These are phyloP conservation scores for Papilio protenor DNA, from an alignment of 2,888 invertebrate genomes.

Conservation along the genomic window DNA sequence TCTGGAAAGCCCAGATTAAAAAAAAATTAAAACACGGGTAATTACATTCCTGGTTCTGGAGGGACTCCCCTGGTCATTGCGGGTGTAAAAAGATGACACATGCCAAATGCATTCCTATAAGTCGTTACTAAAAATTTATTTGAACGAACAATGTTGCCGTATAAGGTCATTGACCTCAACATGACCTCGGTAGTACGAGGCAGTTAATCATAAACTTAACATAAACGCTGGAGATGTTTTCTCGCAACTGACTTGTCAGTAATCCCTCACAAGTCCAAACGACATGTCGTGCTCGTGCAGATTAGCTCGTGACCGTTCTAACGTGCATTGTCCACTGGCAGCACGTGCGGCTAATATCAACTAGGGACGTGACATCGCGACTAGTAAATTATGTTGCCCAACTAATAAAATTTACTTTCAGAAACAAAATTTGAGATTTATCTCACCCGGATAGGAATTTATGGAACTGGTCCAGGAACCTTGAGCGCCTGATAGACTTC, in stretches of 20 bases:
- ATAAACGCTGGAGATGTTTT: background rate
- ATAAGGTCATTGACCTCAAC: background rate
- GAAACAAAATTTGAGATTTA: background rate
- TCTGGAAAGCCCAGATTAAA: background rate
- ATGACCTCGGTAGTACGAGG: background rate
- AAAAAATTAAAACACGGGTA: background rate
- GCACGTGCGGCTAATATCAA: background rate
- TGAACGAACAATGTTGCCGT: background rate
- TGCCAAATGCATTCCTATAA: background rate
- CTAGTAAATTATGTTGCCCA: background rate
- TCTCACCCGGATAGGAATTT: slow-evolving; percentile 10
- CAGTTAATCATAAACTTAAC: background rate
- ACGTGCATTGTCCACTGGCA: background rate
- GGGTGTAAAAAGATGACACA: background rate
- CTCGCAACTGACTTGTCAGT: background rate
- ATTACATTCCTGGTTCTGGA: background rate
- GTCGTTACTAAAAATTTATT: background rate
- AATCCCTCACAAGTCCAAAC: background rate
- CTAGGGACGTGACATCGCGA: background rate
- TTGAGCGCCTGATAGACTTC: slow-evolving; percentile 14
- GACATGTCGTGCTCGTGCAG: background rate
- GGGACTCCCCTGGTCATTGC: background rate
- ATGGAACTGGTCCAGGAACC: slow-evolving; percentile 8
- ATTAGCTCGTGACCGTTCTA: background rate
- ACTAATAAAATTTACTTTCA: background rate